Percentiles rank a stretch among this genome's conserved stretches.
Conservation (phyloP, 23 tunicate species). For the Botrylloides violaceus region DNA sequence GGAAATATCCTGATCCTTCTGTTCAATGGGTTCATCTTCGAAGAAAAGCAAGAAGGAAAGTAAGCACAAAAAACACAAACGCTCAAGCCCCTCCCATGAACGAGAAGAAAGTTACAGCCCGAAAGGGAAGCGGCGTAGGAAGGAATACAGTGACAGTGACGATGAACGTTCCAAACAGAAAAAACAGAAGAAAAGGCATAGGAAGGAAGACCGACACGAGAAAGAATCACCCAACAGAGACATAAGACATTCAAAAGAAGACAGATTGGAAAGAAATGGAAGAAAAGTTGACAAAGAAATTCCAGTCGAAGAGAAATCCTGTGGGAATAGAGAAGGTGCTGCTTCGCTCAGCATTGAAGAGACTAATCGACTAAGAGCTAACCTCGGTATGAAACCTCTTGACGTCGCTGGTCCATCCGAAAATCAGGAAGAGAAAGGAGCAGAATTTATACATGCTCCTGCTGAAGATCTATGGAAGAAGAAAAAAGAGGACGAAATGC, state of each 20-base stretch:
- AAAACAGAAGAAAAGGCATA: constrained; percentile 26
- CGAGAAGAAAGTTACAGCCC: constrained; percentile 61
- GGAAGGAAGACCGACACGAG: constrained; percentile 7
- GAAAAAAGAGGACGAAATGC: constrained; percentile 55
- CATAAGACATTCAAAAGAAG: neutral
- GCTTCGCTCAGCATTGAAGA: constrained; percentile 68
- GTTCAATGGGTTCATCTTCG: constrained; percentile 46
- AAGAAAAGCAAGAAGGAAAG: constrained; percentile 51
- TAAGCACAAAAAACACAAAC: constrained; percentile 46
- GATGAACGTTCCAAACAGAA: constrained; percentile 27
- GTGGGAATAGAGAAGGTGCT: constrained; percentile 16
- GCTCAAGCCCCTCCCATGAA: constrained; percentile 40
- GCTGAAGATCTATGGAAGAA: constrained; percentile 85
- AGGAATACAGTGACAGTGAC: constrained; percentile 4
- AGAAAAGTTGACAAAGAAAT: constrained; percentile 33
- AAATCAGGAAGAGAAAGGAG: constrained; percentile 16
- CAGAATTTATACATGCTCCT: constrained; percentile 84
- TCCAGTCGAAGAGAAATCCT: neutral
- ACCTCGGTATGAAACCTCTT: constrained; percentile 91
- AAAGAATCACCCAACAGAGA: constrained; percentile 2
- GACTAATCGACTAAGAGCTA: constrained; percentile 64
- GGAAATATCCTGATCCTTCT: too few relatives aligned
- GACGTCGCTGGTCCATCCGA: constrained; percentile 35
- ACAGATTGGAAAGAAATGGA: constrained; percentile 2
- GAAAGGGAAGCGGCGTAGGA: constrained; percentile 26